A percentile compares a stretch with the other conserved stretches of the same genome.
Evolutionary conservation across 2,888 invertebrate species (phyloP).

Genomic region (Villa cingulata): DNA sequence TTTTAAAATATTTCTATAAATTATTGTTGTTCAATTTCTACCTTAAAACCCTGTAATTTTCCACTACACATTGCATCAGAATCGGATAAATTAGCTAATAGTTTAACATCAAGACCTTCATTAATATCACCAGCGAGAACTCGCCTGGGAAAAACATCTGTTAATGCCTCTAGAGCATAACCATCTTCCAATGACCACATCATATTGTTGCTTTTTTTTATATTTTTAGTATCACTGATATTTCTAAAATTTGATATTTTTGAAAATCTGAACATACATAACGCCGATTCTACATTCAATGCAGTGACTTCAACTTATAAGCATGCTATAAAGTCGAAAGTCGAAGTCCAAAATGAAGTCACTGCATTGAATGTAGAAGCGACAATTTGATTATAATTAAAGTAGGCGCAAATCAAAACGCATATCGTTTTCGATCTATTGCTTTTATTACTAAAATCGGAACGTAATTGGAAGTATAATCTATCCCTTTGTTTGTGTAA

Average conservation of each 20-base stretch:
- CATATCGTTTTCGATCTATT: too few relatives aligned
- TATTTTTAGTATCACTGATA: background rate
- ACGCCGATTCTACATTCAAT: too few relatives aligned
- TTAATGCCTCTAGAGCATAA: conserved; percentile 11
- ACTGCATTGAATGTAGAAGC: too few relatives aligned
- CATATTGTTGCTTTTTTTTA: background rate
- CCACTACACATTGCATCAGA: conserved; percentile 1
- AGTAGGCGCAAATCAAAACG: too few relatives aligned
- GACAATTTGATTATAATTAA: too few relatives aligned
- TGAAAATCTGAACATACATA: too few relatives aligned
- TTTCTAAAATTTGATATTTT: background rate
- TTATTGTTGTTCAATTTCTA: background rate
- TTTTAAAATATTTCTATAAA: background rate
- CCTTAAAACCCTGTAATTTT: conserved; percentile 24
- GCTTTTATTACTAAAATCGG: too few relatives aligned
- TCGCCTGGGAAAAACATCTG: conserved; percentile 1
- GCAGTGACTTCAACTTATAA: too few relatives aligned
- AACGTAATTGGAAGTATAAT: too few relatives aligned
- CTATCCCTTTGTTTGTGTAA: too few relatives aligned
- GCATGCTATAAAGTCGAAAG: too few relatives aligned
- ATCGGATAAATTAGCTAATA: background rate
- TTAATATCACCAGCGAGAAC: conserved; percentile 6
- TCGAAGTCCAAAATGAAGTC: too few relatives aligned
- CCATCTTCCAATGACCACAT: conserved; percentile 20
- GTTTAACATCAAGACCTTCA: conserved; percentile 2